Conservation (phyloP, 2,888 invertebrate genomes). For the Corbicula japonica region DNA sequence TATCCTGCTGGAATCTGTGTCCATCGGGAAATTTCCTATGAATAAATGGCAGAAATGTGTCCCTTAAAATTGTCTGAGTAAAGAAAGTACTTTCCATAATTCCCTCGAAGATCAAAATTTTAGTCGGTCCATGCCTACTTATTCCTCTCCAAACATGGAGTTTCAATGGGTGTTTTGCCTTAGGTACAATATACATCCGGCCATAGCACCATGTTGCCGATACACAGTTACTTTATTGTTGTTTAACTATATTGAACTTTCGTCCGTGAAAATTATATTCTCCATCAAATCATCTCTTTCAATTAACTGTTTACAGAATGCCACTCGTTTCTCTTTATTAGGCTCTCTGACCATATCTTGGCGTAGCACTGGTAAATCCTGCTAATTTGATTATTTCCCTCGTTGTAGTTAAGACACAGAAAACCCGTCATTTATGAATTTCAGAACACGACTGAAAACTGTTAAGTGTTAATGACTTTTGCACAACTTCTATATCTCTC, state of each 20-base stretch:
- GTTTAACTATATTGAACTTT: constrained; percentile 45
- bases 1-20: constrained; percentile 54
- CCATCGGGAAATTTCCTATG: constrained; percentile 17
- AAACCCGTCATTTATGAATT: constrained; percentile 5
- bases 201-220: background rate
- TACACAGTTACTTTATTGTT: constrained; percentile 28
- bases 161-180: constrained; percentile 52
- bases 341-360: constrained; percentile 44
- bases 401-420: constrained; percentile 5
- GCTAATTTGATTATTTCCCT: constrained; percentile 7
- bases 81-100: constrained; percentile 48
- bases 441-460: background rate
- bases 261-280: constrained; percentile 57
- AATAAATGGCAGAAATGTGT: constrained; percentile 37
- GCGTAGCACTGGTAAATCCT: constrained; percentile 24
- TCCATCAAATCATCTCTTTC: constrained; percentile 34
- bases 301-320: constrained; percentile 42
- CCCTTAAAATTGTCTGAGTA: constrained; percentile 29
- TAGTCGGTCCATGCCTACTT: constrained; percentile 37
- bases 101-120: constrained; percentile 45
- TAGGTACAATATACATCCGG: background rate
- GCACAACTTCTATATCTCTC: constrained; percentile 7
- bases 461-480: background rate
- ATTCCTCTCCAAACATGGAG: constrained; percentile 55
- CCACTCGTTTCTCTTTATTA: constrained; percentile 37